Evolutionary conservation across 2,113 vertebrate genomes (phyloP).

Genomic region (Illadopsis cleaveri): DNA sequence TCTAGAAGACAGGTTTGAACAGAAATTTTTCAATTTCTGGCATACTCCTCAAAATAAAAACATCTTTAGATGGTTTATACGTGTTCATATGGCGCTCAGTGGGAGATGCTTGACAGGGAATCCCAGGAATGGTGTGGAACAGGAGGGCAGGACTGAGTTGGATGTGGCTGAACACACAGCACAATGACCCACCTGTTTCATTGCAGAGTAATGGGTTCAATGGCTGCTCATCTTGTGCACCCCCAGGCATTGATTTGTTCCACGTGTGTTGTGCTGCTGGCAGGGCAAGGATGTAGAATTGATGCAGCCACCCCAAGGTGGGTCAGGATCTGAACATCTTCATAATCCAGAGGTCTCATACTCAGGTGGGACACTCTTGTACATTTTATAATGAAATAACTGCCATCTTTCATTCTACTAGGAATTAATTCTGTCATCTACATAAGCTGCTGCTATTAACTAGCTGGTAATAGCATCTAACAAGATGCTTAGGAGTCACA

Average conservation of each 20-base stretch:
- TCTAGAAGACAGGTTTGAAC: not conserved
- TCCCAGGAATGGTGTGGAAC: not conserved
- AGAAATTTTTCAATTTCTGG: not conserved
- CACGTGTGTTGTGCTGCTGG: not conserved
- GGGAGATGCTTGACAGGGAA: not conserved
- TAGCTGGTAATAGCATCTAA: constrained; percentile 25
- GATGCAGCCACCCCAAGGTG: not conserved
- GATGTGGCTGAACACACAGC: not conserved
- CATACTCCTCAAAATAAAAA: not conserved
- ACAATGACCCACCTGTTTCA: accelerated
- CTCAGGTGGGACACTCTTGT: not conserved
- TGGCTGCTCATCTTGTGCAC: not conserved
- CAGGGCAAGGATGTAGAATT: not conserved
- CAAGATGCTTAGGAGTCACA: constrained; percentile 19
- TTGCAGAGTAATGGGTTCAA: not conserved
- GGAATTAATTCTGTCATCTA: not conserved
- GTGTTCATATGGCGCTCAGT: accelerated
- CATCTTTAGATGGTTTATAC: not conserved
- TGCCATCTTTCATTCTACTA: not conserved
- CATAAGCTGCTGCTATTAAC: not conserved
- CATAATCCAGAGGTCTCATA: not conserved
- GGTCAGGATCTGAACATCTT: not conserved
- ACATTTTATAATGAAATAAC: not conserved
- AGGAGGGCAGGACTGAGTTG: not conserved
- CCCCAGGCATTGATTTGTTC: not conserved